A percentile compares a stretch with the other conserved stretches of the same genome.
These are phyloP conservation scores for Odontothrips loti DNA, from an alignment of 2,888 invertebrate genomes.

Conservation along the genomic window DNA sequence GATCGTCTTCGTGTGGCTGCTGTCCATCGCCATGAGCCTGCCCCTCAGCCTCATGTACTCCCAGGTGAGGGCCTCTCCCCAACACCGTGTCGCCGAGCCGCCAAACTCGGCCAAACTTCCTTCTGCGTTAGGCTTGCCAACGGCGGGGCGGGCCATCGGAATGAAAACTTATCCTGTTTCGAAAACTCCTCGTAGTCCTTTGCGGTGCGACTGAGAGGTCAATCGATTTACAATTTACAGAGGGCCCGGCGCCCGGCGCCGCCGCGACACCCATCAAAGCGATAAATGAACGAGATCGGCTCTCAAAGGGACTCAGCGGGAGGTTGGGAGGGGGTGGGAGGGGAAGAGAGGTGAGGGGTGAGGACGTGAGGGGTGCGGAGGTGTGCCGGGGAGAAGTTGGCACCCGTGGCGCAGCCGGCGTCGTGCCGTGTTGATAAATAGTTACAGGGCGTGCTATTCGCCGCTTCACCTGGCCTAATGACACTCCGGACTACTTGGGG, in stretches of 20 bases:
- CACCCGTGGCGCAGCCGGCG: neutral
- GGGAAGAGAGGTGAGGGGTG: neutral
- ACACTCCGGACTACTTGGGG: neutral
- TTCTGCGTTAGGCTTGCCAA: no score
- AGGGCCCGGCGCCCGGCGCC: no score
- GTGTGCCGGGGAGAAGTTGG: neutral
- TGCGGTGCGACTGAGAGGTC: no score
- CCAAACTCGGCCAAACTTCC: no score
- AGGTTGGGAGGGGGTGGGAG: neutral
- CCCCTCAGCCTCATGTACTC: constrained; percentile 86
- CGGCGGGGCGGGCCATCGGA: no score
- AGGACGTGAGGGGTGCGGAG: no score
- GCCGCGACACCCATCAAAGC: neutral
- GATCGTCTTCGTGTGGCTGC: constrained; percentile 89
- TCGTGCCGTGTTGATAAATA: constrained; percentile 9
- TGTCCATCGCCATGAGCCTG: constrained; percentile 87
- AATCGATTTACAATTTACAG: no score
- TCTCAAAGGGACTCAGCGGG: neutral
- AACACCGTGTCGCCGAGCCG: neutral
- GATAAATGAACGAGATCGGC: neutral
- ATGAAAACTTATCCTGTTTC: no score
- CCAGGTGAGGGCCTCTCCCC: constrained; percentile 56
- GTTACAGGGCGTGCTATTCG: constrained; percentile 28
- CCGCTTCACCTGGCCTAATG: neutral
- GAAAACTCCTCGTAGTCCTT: no score